Percentiles rank a stretch among this genome's conserved stretches.
These are phyloP conservation scores for Cabera pusaria DNA, from an alignment of 2,888 invertebrate genomes.

Conservation along the genomic window DNA sequence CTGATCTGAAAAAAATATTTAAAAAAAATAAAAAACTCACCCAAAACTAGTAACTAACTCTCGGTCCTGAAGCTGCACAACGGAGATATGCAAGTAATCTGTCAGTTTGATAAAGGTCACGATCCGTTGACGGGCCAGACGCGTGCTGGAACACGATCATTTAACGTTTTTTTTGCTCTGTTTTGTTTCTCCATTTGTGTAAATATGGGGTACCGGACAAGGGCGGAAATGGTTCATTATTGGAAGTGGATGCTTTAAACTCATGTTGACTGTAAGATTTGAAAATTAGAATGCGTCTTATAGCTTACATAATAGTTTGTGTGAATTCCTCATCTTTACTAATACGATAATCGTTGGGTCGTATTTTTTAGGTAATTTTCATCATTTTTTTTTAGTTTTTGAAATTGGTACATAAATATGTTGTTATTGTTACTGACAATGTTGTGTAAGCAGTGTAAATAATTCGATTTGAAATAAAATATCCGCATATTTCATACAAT, in stretches of 20 bases:
- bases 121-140: slow-evolving; percentile 46
- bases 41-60: too few species aligned
- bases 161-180: slow-evolving; percentile 44
- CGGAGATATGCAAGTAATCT: slow-evolving; percentile 70
- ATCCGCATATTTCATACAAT: slow-evolving; percentile 17
- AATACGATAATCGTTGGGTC: too few species aligned
- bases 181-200: slow-evolving; percentile 38
- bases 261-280: background rate
- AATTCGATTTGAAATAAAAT: slow-evolving; percentile 6
- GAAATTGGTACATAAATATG: too few species aligned
- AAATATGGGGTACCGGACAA: slow-evolving; percentile 32
- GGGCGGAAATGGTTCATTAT: slow-evolving; percentile 24
- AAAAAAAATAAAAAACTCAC: too few species aligned
- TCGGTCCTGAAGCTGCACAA: slow-evolving; percentile 52
- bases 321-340: too few species aligned
- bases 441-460: too few species aligned
- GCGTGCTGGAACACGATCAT: slow-evolving; percentile 68
- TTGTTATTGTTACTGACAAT: too few species aligned
- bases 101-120: slow-evolving; percentile 80
- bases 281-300: too few species aligned
- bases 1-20: too few species aligned
- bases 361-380: too few species aligned
- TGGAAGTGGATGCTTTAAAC: slow-evolving; percentile 12
- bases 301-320: too few species aligned
- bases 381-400: too few species aligned